Evolutionary conservation across 1,140 invertebrate species (phyloP).

Genomic region (Zaprionus davidi): DNA sequence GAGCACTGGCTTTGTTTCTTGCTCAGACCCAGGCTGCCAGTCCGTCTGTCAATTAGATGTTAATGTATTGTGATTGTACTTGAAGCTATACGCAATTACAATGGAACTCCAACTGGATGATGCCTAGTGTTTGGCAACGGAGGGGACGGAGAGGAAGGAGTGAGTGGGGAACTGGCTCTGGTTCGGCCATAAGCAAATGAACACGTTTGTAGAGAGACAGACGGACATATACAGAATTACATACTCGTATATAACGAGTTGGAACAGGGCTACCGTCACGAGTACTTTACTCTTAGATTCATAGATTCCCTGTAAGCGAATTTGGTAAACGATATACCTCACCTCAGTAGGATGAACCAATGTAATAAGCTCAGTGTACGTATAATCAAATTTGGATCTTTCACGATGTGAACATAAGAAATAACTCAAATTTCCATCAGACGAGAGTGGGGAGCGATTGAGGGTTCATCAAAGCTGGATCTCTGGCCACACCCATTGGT

Average conservation of each 20-base stretch:
- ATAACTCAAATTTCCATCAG: neutral
- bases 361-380: neutral
- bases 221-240: constrained; percentile 44
- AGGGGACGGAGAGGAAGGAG: neutral
- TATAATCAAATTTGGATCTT: neutral
- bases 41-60: constrained; percentile 78
- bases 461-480: constrained; percentile 3
- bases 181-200: constrained; percentile 64
- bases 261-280: constrained; percentile 7
- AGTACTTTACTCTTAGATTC: neutral
- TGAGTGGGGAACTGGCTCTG: constrained; percentile 18
- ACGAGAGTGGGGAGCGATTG: neutral
- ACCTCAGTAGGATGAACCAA: no score
- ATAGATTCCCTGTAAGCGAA: neutral
- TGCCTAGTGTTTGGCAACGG: neutral
- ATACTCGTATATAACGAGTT: constrained; percentile 31
- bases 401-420: neutral
- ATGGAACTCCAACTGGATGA: constrained; percentile 66
- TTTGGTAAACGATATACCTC: neutral
- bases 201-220: constrained; percentile 62
- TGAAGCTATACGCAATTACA: constrained; percentile 77
- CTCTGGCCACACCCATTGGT: neutral
- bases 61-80: constrained; percentile 75
- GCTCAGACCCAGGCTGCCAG: constrained; percentile 50
- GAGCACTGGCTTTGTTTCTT: constrained; percentile 30